These are phyloP conservation scores for Elysia crispata DNA, from an alignment of 2,888 invertebrate genomes.

Conservation along the genomic window DNA sequence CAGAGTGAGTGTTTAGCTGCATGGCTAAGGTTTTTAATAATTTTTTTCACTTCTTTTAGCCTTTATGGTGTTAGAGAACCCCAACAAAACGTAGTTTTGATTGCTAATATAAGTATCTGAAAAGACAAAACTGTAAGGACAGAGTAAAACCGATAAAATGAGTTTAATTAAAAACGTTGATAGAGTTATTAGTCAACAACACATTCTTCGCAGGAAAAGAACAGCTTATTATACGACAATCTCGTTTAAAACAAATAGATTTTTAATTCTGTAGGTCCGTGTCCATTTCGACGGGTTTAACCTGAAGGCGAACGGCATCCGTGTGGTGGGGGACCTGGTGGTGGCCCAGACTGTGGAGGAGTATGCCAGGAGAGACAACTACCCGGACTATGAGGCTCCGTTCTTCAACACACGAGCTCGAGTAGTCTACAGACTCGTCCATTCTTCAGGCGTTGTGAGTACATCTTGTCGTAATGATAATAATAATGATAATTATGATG, in stretches of 20 bases:
- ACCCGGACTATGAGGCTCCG: slow-evolving; percentile 40
- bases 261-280: slow-evolving; percentile 46
- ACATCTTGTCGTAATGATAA: background rate
- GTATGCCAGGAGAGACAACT: slow-evolving; percentile 46
- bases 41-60: too few species aligned
- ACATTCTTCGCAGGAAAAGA: too few species aligned
- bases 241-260: too few species aligned
- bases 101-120: too few species aligned
- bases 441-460: slow-evolving; percentile 45
- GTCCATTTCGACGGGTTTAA: slow-evolving; percentile 40
- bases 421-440: slow-evolving; percentile 48
- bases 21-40: too few species aligned
- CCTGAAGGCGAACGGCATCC: slow-evolving; percentile 48
- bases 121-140: too few species aligned
- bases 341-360: slow-evolving; percentile 59
- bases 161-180: too few species aligned
- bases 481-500: slow-evolving; percentile 1
- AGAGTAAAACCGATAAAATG: too few species aligned
- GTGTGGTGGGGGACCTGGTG: slow-evolving; percentile 44
- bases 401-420: slow-evolving; percentile 61
- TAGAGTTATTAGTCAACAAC: too few species aligned
- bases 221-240: too few species aligned
- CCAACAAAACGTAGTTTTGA: too few species aligned
- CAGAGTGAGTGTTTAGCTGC: slow-evolving; percentile 30
- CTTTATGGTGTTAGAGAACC: too few species aligned